Conservation (phyloP, 2,888 invertebrate genomes). For the Epinotia nisella region DNA sequence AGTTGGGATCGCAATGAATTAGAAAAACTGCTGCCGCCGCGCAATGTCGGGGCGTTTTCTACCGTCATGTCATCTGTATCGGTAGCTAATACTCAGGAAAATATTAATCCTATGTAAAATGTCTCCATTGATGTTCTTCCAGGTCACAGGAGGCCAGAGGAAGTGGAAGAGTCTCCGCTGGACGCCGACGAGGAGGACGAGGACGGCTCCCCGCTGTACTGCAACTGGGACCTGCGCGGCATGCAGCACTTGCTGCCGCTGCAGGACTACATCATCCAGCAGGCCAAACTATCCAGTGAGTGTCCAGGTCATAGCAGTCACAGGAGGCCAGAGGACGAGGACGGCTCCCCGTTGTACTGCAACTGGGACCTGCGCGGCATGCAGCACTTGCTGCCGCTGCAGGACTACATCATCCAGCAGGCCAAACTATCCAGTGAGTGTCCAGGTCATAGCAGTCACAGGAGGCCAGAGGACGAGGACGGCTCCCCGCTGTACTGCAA, state of each 20-base stretch:
- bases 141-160: conserved; percentile 74
- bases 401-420: conserved; percentile 95
- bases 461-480: conserved; percentile 82
- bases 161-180: conserved; percentile 61
- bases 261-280: conserved; percentile 95
- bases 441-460: neutral
- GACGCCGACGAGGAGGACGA: conserved; percentile 84
- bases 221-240: conserved; percentile 88
- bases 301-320: conserved; percentile 31
- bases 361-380: conserved; percentile 88
- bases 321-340: no score
- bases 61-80: no score
- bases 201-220: conserved; percentile 87
- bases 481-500: conserved; percentile 89
- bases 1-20: no score
- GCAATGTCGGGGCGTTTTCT: no score
- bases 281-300: conserved; percentile 90
- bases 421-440: conserved; percentile 88
- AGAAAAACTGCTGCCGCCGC: no score
- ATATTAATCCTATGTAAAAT: no score
- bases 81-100: no score
- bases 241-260: conserved; percentile 92
- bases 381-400: conserved; percentile 92
- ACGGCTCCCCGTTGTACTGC: conserved; percentile 59
- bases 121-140: neutral